phyloP scores from a whole-genome alignment of 2,113 vertebrate species.

The Tichodroma muraria region DNA sequence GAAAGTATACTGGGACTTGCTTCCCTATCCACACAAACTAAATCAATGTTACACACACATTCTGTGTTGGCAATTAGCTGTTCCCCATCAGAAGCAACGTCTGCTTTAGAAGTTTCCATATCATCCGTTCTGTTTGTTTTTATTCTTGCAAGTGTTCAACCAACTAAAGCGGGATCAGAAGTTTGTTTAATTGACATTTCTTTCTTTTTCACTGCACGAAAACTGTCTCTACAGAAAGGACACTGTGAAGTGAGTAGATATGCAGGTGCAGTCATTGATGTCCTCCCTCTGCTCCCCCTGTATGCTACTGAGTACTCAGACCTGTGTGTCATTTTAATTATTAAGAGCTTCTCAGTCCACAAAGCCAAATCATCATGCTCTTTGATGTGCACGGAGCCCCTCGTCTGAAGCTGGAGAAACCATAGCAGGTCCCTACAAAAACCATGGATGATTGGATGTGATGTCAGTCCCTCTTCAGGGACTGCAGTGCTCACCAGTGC shows the following conservation, averaged over 20 bases:
- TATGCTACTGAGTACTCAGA: background rate
- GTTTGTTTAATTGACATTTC: background rate
- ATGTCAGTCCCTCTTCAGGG: background rate
- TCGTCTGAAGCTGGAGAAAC: background rate
- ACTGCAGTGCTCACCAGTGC: accelerated
- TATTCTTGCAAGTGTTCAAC: background rate
- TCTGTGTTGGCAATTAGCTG: constrained; percentile 11
- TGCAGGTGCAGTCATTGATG: background rate
- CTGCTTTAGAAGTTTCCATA: background rate
- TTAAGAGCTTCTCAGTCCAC: background rate
- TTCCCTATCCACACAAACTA: background rate
- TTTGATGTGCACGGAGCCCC: background rate
- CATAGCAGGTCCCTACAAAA: background rate
- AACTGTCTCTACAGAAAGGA: background rate
- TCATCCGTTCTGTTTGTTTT: background rate
- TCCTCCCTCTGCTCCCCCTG: background rate
- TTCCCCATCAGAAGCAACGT: background rate
- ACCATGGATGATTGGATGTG: accelerated
- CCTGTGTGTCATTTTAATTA: background rate
- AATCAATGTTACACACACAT: constrained; percentile 49
- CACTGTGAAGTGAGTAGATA: background rate
- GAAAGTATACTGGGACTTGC: constrained; percentile 53
- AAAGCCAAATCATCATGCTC: background rate
- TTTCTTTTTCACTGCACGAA: background rate
- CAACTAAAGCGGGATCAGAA: background rate